Evolutionary conservation across 2,797 vertebrate genomes (phyloP), one percentile per base, ranked within the genome.

Genomic region (Setipinna tenuifilis): DNA sequence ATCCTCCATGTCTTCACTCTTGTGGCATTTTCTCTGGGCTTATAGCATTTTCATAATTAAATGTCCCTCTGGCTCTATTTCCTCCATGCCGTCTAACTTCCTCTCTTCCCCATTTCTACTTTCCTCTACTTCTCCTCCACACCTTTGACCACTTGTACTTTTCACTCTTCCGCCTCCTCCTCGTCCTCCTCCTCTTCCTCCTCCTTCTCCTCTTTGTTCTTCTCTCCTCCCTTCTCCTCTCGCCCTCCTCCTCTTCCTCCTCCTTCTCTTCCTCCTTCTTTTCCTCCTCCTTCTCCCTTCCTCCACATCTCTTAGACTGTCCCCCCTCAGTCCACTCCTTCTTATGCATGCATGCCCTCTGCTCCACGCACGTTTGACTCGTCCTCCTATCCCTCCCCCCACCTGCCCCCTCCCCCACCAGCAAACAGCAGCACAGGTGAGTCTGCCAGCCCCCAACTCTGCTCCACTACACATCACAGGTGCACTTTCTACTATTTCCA

Each of bases 321-420:
- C 54, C 82, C 88, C n/a, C 87, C 87, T 83, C 85, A 85, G 16
- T 84, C 86, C 10, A 57, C 84, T 48, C 81, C 90, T 16, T 88
- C 90, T 58, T 91, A 90, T 84, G 83, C 88, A 0, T 91, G 90
- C 85, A 91, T 91, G 90, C 83, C 65, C 28, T 71, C 65, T 28
- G 65, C 87, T 46, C 86, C 94, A 0, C 94, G 95, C 86, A 96
- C 94, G 89, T 96, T 96, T 89, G 95, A 97, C 89, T 91, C 95
- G 5, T 93, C 95, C n/a, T 91, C 94, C 12, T 96, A 97, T 92
- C 91, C 95, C 81, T 94, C 96, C 83, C 91, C 95, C 86, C 95
- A 96, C 89, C 94, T 96, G 88, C 93, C 94, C 88, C 93, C 92
- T 83, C 91, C 93, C 6, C 85, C 94, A 62, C 89, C 94, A 0